phyloP scores from a whole-genome alignment of 2,113 vertebrate species.

The Perccottus glenii region DNA sequence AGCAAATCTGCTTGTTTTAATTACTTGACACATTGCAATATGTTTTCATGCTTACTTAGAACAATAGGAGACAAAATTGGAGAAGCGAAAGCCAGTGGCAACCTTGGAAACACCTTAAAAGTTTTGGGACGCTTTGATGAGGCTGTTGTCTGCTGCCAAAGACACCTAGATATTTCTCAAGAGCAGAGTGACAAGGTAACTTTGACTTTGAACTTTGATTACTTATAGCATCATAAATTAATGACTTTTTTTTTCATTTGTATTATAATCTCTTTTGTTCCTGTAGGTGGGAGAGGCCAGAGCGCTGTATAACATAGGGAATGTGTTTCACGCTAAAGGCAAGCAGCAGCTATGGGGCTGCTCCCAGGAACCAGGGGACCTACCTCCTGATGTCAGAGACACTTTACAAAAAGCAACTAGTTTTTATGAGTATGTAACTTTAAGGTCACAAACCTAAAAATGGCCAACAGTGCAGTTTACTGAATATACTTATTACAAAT shows the following conservation, averaged over 20 bases:
- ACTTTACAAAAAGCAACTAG: constrained; percentile 88
- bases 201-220: not conserved
- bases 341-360: constrained; percentile 91
- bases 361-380: constrained; percentile 86
- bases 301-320: constrained; percentile 94
- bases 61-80: constrained; percentile 95
- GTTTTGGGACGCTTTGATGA: constrained; percentile 94
- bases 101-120: constrained; percentile 96
- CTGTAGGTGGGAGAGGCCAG: constrained; percentile 91
- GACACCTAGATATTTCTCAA: constrained; percentile 94
- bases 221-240: no score
- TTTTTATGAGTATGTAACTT: constrained; percentile 89
- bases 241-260: no score
- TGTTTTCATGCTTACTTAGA: constrained; percentile 67
- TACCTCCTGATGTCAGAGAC: constrained; percentile 86
- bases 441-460: no score
- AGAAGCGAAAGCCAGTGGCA: constrained; percentile 96
- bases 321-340: constrained; percentile 94
- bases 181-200: constrained; percentile 95
- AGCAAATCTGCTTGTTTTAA: not conserved
- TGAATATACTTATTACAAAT: no score
- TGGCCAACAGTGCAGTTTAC: no score
- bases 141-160: constrained; percentile 91
- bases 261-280: not conserved
- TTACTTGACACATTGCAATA: not conserved